Conservation (phyloP, 2,888 invertebrate species). For the Clunio marinus region DNA sequence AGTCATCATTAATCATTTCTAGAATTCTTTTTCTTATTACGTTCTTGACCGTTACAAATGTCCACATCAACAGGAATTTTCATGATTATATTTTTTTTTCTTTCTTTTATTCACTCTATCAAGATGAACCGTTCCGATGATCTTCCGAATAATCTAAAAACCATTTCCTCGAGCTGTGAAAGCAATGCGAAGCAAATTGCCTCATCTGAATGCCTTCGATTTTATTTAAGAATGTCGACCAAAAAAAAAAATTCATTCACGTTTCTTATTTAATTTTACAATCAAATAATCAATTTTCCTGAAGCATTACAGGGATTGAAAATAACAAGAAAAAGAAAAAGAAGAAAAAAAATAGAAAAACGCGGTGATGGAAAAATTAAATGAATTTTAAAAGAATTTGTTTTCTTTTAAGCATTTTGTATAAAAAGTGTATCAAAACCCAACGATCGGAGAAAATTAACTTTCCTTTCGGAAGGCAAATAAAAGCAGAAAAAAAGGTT, state of each 20-base stretch:
- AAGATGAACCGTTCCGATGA: no score
- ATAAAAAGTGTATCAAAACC: no score
- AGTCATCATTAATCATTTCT: no score
- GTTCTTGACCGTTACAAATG: background rate
- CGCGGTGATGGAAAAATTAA: background rate
- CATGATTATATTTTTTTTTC: no score
- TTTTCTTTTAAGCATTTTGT: background rate
- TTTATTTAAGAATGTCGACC: background rate
- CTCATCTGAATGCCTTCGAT: background rate
- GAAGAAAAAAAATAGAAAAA: background rate
- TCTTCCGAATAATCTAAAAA: background rate
- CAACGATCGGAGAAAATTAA: no score
- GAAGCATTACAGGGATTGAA: background rate
- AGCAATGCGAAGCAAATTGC: background rate
- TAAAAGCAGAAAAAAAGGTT: background rate
- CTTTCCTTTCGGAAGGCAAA: background rate
- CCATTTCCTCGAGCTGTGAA: background rate
- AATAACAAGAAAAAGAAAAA: background rate
- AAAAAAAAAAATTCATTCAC: slow-evolving; percentile 13
- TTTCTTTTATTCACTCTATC: no score
- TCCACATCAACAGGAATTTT: no score
- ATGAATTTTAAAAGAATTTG: background rate
- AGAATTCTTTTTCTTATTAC: no score
- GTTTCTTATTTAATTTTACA: slow-evolving; percentile 28
- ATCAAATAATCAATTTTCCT: slow-evolving; percentile 30